These are phyloP conservation scores for Listronotus bonariensis DNA, from an alignment of 1,140 invertebrate species.

Conservation along the genomic window DNA sequence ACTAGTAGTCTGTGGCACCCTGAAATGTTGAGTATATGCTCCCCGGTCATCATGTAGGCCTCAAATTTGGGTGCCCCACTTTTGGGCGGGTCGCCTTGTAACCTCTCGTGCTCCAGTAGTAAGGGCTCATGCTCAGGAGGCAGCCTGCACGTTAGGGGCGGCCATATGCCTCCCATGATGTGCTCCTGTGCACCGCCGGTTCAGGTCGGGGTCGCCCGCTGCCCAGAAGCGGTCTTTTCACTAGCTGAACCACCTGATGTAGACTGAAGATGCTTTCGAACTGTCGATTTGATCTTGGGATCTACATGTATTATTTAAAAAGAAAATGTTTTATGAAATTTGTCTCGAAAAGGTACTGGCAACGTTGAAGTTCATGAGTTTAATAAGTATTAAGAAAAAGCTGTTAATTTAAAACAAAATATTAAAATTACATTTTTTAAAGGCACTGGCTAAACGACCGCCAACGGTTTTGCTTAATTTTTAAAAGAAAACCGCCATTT, in stretches of 20 bases:
- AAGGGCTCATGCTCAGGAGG: slow-evolving; percentile 45
- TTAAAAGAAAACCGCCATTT: too few relatives aligned
- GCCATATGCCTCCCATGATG: slow-evolving; percentile 43
- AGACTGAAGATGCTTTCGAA: slow-evolving; percentile 73
- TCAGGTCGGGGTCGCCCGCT: slow-evolving; percentile 22
- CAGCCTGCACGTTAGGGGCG: slow-evolving; percentile 58
- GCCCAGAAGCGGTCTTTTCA: slow-evolving; percentile 9
- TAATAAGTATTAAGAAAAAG: too few relatives aligned
- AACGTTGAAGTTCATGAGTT: too few relatives aligned
- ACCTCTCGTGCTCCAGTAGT: slow-evolving; percentile 55
- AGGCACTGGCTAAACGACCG: too few relatives aligned
- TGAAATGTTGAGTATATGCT: slow-evolving; percentile 87
- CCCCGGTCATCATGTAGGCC: slow-evolving; percentile 97
- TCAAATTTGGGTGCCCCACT: slow-evolving; percentile 69
- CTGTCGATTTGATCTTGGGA: slow-evolving; percentile 81
- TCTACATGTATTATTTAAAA: slow-evolving; percentile 60
- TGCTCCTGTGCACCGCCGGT: slow-evolving; percentile 43
- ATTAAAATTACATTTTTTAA: too few relatives aligned
- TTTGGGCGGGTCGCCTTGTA: slow-evolving; percentile 61
- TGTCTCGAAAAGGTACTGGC: too few relatives aligned
- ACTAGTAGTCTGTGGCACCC: slow-evolving; percentile 69
- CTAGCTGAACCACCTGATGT: slow-evolving; percentile 36
- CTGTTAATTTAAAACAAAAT: too few relatives aligned
- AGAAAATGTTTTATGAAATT: too few relatives aligned
- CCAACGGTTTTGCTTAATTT: too few relatives aligned